These are phyloP conservation scores for Protobothrops flavoviridis DNA, from an alignment of 2,113 vertebrate species.

Conservation along the genomic window DNA sequence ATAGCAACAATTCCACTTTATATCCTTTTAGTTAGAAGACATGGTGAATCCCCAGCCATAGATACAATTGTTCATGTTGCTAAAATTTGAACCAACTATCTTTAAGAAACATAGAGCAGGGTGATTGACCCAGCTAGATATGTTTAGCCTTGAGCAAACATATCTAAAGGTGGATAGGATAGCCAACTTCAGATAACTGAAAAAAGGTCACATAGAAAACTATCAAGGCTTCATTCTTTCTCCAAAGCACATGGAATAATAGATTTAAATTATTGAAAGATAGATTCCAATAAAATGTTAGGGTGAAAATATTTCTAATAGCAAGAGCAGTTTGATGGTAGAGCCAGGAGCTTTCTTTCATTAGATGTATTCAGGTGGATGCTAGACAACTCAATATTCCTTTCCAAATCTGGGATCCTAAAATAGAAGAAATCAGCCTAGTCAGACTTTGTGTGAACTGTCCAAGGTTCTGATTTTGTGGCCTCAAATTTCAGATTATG, in stretches of 20 bases:
- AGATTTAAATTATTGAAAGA: neutral
- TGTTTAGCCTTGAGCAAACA: neutral
- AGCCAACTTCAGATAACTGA: neutral
- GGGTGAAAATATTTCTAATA: neutral
- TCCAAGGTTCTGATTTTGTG: neutral
- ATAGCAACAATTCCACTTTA: neutral
- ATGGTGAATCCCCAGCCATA: neutral
- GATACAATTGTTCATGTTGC: neutral
- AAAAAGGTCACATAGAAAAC: neutral
- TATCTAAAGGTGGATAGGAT: neutral
- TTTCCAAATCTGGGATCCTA: neutral
- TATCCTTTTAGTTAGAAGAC: neutral
- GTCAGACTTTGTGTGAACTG: neutral
- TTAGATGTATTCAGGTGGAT: neutral
- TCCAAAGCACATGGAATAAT: neutral
- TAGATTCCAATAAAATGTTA: neutral
- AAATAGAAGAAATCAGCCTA: neutral
- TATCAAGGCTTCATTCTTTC: neutral
- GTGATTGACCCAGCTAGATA: neutral
- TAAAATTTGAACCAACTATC: neutral
- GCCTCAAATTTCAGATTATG: neutral
- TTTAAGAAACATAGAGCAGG: neutral
- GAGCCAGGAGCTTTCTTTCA: neutral
- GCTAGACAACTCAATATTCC: neutral
- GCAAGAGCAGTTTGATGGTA: neutral